Evolutionary conservation across 2,888 invertebrate genomes (phyloP).

Genomic region (Myopa testacea): DNA sequence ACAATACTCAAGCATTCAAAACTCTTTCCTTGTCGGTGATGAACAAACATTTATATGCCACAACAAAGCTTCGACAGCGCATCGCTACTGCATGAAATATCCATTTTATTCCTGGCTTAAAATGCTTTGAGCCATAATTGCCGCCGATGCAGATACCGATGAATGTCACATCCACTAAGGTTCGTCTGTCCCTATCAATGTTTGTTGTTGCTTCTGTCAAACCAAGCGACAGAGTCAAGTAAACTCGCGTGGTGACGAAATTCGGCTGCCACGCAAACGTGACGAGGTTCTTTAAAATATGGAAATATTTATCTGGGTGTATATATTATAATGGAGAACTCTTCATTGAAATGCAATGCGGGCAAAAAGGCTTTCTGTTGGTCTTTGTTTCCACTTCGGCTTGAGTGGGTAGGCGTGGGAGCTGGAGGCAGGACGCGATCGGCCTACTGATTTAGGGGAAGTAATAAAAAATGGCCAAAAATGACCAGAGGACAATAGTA

Average conservation of each 20-base stretch:
- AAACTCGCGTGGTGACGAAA: neutral
- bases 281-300: neutral
- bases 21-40: too few relatives aligned
- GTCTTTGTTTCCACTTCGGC: too few relatives aligned
- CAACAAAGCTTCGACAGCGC: neutral
- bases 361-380: neutral
- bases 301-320: neutral
- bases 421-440: neutral
- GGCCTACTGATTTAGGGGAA: neutral
- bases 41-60: too few relatives aligned
- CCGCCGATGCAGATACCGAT: neutral
- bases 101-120: neutral
- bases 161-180: neutral
- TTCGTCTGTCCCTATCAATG: too few relatives aligned
- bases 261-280: constrained; percentile 1
- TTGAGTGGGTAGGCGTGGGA: neutral
- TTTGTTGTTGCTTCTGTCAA: too few relatives aligned
- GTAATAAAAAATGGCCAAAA: neutral
- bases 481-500: neutral
- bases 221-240: too few relatives aligned
- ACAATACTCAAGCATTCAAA: too few relatives aligned
- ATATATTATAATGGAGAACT: neutral
- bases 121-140: neutral
- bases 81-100: neutral
- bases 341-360: neutral